phyloP scores from a whole-genome alignment of 2,888 invertebrate species.

The Callinectes sapidus region DNA sequence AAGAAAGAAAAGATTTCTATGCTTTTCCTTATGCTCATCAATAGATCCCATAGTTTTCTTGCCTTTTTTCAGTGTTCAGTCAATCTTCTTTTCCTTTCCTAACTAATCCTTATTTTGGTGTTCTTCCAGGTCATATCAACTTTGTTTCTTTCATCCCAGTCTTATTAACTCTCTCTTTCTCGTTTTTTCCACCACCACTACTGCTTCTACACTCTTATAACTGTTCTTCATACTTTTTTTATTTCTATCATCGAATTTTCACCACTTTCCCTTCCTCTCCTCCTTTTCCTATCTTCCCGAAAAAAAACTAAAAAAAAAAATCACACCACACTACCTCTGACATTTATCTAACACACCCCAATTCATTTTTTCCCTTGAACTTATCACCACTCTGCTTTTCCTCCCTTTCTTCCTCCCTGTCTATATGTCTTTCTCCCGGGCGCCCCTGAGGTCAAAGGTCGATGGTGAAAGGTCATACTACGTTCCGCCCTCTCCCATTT shows the following conservation, averaged over 20 bases:
- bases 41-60: too few relatives aligned
- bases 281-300: background rate
- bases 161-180: background rate
- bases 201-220: background rate
- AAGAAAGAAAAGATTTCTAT: too few relatives aligned
- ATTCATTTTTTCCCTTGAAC: background rate
- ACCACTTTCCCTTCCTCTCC: too few relatives aligned
- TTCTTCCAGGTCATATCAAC: too few relatives aligned
- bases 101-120: too few relatives aligned
- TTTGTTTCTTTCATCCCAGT: background rate
- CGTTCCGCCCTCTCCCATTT: background rate
- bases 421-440: background rate
- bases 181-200: background rate
- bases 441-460: background rate
- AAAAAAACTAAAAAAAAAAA: background rate
- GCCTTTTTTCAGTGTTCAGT: too few relatives aligned
- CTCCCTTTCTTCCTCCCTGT: background rate
- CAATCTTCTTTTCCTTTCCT: too few relatives aligned
- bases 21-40: too few relatives aligned
- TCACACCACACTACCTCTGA: background rate
- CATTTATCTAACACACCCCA: slow-evolving; percentile 8
- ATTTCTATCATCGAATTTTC: background rate
- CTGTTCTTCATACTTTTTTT: background rate
- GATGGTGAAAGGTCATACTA: background rate
- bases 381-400: background rate